Conservation (phyloP, 2,797 vertebrate species). For the Sebastes oblongus region DNA sequence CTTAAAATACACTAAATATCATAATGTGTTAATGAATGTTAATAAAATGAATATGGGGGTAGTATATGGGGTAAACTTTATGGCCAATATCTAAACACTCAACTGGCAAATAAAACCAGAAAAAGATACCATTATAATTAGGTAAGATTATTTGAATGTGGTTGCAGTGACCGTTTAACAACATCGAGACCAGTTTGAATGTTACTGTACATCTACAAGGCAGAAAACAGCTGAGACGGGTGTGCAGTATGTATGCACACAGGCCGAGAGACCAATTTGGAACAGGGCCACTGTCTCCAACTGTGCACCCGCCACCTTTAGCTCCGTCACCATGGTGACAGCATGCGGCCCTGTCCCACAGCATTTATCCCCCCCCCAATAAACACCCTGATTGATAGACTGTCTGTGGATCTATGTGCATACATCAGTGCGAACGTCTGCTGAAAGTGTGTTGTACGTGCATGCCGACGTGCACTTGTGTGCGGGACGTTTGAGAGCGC, state of each 20-base stretch:
- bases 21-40: not conserved
- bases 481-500: constrained; percentile 30
- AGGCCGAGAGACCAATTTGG: constrained; percentile 53
- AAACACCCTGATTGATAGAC: constrained; percentile 74
- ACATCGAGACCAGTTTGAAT: not conserved
- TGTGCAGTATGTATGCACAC: constrained; percentile 23
- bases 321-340: constrained; percentile 59
- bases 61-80: not conserved
- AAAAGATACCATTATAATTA: not conserved
- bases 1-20: not conserved
- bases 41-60: not conserved
- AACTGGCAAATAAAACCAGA: not conserved
- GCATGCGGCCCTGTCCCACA: constrained; percentile 38
- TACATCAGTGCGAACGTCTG: constrained; percentile 41
- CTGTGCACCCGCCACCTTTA: constrained; percentile 64
- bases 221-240: constrained; percentile 39
- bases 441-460: constrained; percentile 37
- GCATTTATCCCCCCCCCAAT: constrained; percentile 38
- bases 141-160: not conserved
- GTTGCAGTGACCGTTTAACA: not conserved
- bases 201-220: constrained; percentile 12
- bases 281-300: constrained; percentile 60
- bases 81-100: not conserved
- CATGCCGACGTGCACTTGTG: constrained; percentile 24
- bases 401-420: constrained; percentile 46